These are phyloP conservation scores for Lordiphosa andalusiaca DNA, from an alignment of 2,888 invertebrate genomes.

Conservation along the genomic window DNA sequence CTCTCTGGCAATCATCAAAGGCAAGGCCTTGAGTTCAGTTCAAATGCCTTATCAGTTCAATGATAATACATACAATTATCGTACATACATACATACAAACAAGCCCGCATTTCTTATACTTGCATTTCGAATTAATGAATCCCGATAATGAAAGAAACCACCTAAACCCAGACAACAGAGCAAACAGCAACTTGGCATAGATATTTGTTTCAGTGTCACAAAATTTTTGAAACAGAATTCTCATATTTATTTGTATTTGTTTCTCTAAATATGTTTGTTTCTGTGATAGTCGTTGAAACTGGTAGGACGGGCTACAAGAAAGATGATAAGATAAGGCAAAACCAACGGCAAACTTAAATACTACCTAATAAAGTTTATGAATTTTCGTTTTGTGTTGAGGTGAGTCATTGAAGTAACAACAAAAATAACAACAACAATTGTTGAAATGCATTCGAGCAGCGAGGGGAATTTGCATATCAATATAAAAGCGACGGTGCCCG, in stretches of 20 bases:
- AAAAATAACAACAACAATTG: slow-evolving; percentile 14
- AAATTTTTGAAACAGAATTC: slow-evolving; percentile 1
- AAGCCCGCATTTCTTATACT: slow-evolving; percentile 30
- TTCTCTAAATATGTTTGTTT: slow-evolving; percentile 5
- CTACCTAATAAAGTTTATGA: background rate
- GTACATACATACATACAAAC: background rate
- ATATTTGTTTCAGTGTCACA: slow-evolving; percentile 21
- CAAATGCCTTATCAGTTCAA: slow-evolving; percentile 59
- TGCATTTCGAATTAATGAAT: slow-evolving; percentile 32
- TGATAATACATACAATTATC: slow-evolving; percentile 37
- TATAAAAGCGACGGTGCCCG: background rate
- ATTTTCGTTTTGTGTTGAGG: background rate
- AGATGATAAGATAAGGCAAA: slow-evolving; percentile 1
- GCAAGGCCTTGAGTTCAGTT: slow-evolving; percentile 57
- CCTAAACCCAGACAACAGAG: slow-evolving; percentile 14
- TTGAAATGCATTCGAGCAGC: slow-evolving; percentile 30
- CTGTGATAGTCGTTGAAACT: slow-evolving; percentile 1
- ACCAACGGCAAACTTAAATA: slow-evolving; percentile 1
- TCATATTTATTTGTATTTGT: slow-evolving; percentile 29
- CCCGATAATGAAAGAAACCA: slow-evolving; percentile 44
- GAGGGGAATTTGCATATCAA: slow-evolving; percentile 4
- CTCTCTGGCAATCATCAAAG: slow-evolving; percentile 14
- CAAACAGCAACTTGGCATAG: slow-evolving; percentile 42
- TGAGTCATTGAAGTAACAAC: slow-evolving; percentile 22
- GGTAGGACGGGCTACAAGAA: background rate